Evolutionary conservation across 2,113 vertebrate genomes (phyloP).

Genomic region (Boulengerochromis microlepis): DNA sequence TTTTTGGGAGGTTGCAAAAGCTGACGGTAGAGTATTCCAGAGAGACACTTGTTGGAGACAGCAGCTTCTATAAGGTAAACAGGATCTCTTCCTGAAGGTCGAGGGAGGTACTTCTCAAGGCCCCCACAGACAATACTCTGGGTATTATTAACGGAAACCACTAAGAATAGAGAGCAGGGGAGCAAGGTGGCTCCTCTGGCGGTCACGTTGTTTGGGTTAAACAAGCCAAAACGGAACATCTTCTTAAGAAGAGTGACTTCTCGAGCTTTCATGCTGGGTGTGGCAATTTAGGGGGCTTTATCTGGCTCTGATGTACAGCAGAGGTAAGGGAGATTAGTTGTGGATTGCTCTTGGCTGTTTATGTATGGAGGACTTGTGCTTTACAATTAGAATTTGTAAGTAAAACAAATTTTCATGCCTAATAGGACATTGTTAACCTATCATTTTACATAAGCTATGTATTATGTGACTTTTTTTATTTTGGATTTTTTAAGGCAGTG

Average conservation of each 20-base stretch:
- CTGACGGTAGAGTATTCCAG: slow-evolving; percentile 50
- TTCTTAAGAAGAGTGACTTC: slow-evolving; percentile 56
- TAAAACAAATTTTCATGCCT: not conserved
- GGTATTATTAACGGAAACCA: slow-evolving; percentile 73
- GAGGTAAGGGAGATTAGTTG: not conserved
- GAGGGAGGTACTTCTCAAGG: slow-evolving; percentile 68
- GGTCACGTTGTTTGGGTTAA: slow-evolving; percentile 59
- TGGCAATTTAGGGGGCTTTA: slow-evolving; percentile 23
- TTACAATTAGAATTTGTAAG: slow-evolving; percentile 39
- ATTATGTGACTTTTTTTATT: not conserved
- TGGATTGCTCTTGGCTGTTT: not conserved
- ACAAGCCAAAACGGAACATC: slow-evolving; percentile 65
- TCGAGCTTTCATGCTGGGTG: slow-evolving; percentile 38
- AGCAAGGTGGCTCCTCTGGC: slow-evolving; percentile 64
- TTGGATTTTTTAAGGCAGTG: not conserved
- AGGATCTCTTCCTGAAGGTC: slow-evolving; percentile 72
- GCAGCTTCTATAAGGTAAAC: slow-evolving; percentile 69
- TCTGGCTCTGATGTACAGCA: not conserved
- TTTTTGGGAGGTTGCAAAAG: slow-evolving; percentile 21
- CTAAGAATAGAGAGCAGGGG: slow-evolving; percentile 74
- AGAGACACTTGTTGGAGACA: slow-evolving; percentile 68
- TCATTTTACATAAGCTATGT: not conserved
- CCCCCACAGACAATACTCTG: slow-evolving; percentile 74
- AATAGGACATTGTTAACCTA: not conserved
- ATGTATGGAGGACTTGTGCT: slow-evolving; percentile 18